These are phyloP conservation scores for Xenopus tropicalis DNA, from an alignment of 2,113 vertebrate species.

Conservation along the genomic window DNA sequence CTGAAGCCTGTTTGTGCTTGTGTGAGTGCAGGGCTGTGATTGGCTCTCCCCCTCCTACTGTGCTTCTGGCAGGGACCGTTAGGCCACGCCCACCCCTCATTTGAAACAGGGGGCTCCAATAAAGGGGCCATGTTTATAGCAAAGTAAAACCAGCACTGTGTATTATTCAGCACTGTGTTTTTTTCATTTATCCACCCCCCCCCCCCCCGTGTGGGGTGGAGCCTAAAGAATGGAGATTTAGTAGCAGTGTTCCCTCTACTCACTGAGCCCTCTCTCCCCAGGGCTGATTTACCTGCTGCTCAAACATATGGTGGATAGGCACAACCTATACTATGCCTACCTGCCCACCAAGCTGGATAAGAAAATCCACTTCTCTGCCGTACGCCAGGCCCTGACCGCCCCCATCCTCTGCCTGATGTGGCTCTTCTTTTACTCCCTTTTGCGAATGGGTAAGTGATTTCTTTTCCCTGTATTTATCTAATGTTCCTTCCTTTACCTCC, in stretches of 20 bases:
- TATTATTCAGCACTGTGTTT: background rate
- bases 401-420: slow-evolving; percentile 94
- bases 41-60: too few relatives aligned
- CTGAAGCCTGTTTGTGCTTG: too few relatives aligned
- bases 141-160: too few relatives aligned
- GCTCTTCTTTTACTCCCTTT: slow-evolving; percentile 90
- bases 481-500: background rate
- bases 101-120: too few relatives aligned
- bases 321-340: slow-evolving; percentile 89
- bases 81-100: too few relatives aligned
- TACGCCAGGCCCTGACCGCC: slow-evolving; percentile 86
- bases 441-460: slow-evolving; percentile 75
- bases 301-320: slow-evolving; percentile 89
- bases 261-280: slow-evolving; percentile 46
- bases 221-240: background rate
- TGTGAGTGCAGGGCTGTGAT: too few relatives aligned
- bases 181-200: background rate
- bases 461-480: too few relatives aligned
- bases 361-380: slow-evolving; percentile 83
- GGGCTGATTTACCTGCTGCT: slow-evolving; percentile 89
- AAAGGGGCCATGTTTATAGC: too few relatives aligned
- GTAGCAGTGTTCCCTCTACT: background rate
- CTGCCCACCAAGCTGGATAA: slow-evolving; percentile 83
- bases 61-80: too few relatives aligned
- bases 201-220: too few relatives aligned